Conservation (phyloP, 2,888 invertebrate genomes). For the Rhogogaster chlorosoma region DNA sequence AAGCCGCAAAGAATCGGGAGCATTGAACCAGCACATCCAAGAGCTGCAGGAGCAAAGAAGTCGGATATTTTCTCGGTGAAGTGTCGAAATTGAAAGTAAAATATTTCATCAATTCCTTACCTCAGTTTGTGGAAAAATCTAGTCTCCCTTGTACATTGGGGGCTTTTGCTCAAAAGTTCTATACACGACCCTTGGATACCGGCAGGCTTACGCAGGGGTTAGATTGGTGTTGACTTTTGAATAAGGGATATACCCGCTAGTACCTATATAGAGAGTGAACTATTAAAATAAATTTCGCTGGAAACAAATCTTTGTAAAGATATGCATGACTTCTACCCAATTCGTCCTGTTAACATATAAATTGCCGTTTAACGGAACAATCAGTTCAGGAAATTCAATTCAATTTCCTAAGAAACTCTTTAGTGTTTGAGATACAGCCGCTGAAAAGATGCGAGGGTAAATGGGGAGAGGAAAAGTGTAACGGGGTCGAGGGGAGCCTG, state of each 20-base stretch:
- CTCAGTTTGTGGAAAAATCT: background rate
- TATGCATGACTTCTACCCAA: constrained; percentile 74
- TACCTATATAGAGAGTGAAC: constrained; percentile 9
- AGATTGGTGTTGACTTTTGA: constrained; percentile 7
- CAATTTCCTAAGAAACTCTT: constrained; percentile 74
- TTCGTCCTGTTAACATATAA: constrained; percentile 75
- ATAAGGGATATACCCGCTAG: constrained; percentile 1
- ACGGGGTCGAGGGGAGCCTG: constrained; percentile 51
- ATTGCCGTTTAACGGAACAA: constrained; percentile 73
- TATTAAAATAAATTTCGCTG: constrained; percentile 53
- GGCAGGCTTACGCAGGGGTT: background rate
- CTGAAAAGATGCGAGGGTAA: constrained; percentile 66
- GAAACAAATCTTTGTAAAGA: constrained; percentile 62
- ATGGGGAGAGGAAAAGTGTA: constrained; percentile 57
- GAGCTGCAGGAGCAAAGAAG: background rate
- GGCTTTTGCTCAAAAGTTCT: background rate
- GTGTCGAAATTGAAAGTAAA: background rate
- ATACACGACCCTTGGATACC: background rate
- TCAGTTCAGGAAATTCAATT: constrained; percentile 72
- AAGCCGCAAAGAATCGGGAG: background rate
- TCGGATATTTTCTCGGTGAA: background rate
- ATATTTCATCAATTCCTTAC: background rate
- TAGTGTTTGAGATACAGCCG: constrained; percentile 72
- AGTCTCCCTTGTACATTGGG: background rate
- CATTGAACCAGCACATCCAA: constrained; percentile 10